These are phyloP conservation scores for Pseudomyrmex concolor DNA, from an alignment of 1,140 invertebrate species.

Conservation along the genomic window DNA sequence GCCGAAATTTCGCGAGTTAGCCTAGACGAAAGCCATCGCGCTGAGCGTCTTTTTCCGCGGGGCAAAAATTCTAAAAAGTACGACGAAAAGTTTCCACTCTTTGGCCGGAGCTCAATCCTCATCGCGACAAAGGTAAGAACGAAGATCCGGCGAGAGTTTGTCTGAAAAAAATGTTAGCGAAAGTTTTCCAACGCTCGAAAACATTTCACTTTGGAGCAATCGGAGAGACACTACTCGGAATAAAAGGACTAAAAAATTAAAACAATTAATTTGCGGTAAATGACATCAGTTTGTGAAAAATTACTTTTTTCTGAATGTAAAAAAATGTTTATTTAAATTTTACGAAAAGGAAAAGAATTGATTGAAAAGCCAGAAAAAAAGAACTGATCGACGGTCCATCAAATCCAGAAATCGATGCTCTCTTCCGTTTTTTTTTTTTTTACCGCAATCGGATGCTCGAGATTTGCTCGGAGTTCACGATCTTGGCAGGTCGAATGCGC, in stretches of 20 bases:
- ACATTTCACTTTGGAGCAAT: constrained; percentile 13
- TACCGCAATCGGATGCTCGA: background rate
- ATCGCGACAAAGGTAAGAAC: constrained; percentile 44
- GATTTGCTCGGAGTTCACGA: background rate
- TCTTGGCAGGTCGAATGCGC: background rate
- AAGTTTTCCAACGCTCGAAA: background rate
- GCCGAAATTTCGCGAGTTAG: constrained; percentile 44
- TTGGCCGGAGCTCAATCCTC: background rate
- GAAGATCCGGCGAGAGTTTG: background rate
- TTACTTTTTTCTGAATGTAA: no score
- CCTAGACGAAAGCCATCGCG: constrained; percentile 36
- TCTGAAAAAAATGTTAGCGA: background rate
- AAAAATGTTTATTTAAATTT: no score
- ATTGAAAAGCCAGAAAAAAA: no score
- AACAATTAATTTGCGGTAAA: no score
- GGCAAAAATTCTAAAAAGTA: background rate
- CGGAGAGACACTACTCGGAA: background rate
- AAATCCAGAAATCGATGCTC: no score
- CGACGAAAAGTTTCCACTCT: constrained; percentile 24
- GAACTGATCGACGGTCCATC: no score
- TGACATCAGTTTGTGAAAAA: no score
- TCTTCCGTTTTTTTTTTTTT: no score
- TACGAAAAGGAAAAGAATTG: no score
- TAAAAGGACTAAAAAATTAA: background rate
- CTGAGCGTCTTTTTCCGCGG: constrained; percentile 58